Percentiles rank a stretch among this genome's conserved stretches.
Evolutionary conservation across 2,113 vertebrate genomes (phyloP).

Genomic region (Enhydra lutris): DNA sequence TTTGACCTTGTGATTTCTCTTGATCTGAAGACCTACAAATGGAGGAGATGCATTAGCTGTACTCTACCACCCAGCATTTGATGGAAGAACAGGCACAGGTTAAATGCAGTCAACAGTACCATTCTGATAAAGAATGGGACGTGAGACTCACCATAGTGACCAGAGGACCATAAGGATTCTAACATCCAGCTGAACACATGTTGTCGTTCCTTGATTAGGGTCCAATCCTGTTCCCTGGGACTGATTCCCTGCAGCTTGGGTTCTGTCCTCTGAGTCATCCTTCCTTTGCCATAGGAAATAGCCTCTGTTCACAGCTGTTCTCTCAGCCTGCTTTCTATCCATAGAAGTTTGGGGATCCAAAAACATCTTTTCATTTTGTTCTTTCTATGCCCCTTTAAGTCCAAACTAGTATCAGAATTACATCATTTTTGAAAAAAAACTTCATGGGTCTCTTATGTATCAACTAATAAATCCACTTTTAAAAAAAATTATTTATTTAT

Average conservation of each 20-base stretch:
- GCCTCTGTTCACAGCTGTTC: background rate
- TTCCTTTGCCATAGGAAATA: too few species aligned
- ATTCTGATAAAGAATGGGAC: background rate
- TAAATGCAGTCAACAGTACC: background rate
- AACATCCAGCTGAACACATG: background rate
- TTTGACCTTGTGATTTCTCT: background rate
- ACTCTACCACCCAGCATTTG: background rate
- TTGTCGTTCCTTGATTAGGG: background rate
- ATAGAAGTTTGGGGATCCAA: background rate
- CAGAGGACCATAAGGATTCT: background rate
- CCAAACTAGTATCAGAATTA: background rate
- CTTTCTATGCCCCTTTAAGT: background rate
- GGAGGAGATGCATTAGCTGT: background rate
- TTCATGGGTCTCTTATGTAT: background rate
- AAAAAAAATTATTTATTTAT: too few species aligned
- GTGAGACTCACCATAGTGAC: background rate
- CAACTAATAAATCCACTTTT: background rate
- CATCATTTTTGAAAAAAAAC: background rate
- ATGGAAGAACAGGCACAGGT: background rate
- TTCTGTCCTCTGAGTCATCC: too few species aligned
- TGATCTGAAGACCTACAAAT: background rate
- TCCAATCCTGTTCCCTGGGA: background rate
- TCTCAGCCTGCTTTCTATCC: background rate
- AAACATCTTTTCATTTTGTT: background rate
- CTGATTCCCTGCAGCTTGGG: too few species aligned